Evolutionary conservation across 1,140 invertebrate species (phyloP).

Genomic region (Pogonus chalceus): DNA sequence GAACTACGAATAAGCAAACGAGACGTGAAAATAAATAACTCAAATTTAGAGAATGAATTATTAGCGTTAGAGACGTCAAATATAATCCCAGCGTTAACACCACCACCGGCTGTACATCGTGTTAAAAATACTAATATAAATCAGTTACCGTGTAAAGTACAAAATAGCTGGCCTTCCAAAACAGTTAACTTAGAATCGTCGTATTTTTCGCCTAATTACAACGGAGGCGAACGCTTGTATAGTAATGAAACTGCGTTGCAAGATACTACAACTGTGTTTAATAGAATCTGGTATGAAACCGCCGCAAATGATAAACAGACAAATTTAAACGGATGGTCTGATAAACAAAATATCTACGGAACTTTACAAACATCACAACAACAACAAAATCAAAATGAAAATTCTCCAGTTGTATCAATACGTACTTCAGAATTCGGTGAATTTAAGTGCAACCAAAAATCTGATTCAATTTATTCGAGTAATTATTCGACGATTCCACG

Average conservation of each 20-base stretch:
- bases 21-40: neutral
- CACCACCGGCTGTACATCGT: neutral
- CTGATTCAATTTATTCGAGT: neutral
- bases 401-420: slow-evolving; percentile 10
- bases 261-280: slow-evolving; percentile 34
- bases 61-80: too few species aligned
- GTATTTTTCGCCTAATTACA: neutral
- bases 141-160: slow-evolving; percentile 15
- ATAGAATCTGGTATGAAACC: slow-evolving; percentile 38
- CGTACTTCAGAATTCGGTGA: slow-evolving; percentile 22
- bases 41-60: neutral
- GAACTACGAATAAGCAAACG: slow-evolving; percentile 16
- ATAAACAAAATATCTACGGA: slow-evolving; percentile 20
- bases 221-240: neutral
- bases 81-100: slow-evolving; percentile 22
- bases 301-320: slow-evolving; percentile 18
- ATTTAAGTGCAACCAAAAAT: slow-evolving; percentile 22
- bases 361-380: slow-evolving; percentile 27
- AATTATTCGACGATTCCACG: neutral
- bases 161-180: neutral
- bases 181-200: neutral
- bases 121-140: slow-evolving; percentile 2
- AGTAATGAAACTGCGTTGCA: slow-evolving; percentile 17
- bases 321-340: slow-evolving; percentile 25
- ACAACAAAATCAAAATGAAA: slow-evolving; percentile 11